Percentiles rank a stretch among this genome's conserved stretches.
These are phyloP conservation scores for Diacarnus erythraeanus DNA, from an alignment of 37 sponge, comb jelly and placozoan species.

Conservation along the genomic window DNA sequence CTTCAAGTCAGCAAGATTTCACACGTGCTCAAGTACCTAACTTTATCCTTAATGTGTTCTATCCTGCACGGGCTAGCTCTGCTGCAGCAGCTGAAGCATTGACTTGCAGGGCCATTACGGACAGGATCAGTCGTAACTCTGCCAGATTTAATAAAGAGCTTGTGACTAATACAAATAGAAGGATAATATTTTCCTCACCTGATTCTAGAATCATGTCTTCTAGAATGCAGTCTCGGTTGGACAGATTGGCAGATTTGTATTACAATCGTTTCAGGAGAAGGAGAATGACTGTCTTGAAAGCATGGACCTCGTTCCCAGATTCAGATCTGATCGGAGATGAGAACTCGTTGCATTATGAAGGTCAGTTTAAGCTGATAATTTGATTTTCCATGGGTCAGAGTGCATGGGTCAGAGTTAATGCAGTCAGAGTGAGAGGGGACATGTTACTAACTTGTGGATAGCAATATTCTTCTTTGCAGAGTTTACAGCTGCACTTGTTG, in stretches of 20 bases:
- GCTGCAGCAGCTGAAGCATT: conserved; percentile 11
- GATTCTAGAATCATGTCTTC: conserved; percentile 70
- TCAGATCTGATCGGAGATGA: not conserved
- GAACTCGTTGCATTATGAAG: conserved; percentile 72
- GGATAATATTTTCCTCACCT: conserved; percentile 18
- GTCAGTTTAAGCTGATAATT: too few species aligned
- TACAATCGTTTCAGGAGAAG: not conserved
- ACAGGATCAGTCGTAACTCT: conserved; percentile 49
- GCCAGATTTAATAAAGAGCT: conserved; percentile 51
- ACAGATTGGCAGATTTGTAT: conserved; percentile 23
- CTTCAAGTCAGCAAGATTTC: conserved; percentile 36
- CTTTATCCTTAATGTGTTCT: conserved; percentile 36
- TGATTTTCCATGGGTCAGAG: not conserved
- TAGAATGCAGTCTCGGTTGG: conserved; percentile 46
- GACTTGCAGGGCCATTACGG: conserved; percentile 59
- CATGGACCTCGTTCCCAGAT: conserved; percentile 43
- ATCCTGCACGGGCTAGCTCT: conserved; percentile 34
- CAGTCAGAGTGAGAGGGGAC: too few species aligned
- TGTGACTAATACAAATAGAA: conserved; percentile 40
- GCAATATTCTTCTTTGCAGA: too few species aligned
- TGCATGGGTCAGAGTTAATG: too few species aligned
- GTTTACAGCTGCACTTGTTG: too few species aligned
- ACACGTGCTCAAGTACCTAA: conserved; percentile 24
- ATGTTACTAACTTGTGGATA: too few species aligned
- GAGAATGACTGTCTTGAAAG: conserved; percentile 41